Conservation (phyloP, 2,888 invertebrate species). For the Oasisia sp. region DNA sequence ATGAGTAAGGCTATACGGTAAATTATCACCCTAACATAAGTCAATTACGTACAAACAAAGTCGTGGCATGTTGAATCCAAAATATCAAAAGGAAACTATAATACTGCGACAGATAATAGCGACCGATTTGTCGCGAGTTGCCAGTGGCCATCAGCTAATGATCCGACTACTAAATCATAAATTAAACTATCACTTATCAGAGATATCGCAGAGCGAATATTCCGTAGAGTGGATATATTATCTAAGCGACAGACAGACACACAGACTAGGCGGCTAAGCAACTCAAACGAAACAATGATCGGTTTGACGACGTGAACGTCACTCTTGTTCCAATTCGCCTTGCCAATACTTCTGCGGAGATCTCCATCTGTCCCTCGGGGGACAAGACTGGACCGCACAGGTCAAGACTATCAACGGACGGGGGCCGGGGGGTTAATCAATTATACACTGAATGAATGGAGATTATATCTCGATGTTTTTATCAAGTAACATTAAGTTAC, state of each 20-base stretch:
- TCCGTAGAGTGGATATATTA: not conserved
- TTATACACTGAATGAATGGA: not conserved
- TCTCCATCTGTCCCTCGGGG: not conserved
- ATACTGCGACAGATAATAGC: not conserved
- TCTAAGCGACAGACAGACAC: not conserved
- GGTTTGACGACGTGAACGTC: not conserved
- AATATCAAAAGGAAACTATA: not conserved
- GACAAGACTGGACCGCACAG: not conserved
- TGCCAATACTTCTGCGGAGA: not conserved
- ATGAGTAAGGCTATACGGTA: not conserved
- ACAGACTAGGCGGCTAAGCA: not conserved
- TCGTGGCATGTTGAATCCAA: not conserved
- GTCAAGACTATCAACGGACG: not conserved
- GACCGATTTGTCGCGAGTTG: not conserved
- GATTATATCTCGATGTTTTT: not conserved
- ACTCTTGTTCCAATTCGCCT: not conserved
- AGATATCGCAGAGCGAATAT: not conserved
- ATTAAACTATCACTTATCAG: not conserved
- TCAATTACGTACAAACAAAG: not conserved
- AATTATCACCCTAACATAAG: not conserved
- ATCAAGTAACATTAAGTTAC: constrained; percentile 13
- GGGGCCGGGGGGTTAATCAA: not conserved
- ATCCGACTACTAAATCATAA: not conserved
- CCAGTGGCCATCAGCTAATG: not conserved
- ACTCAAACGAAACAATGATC: not conserved